These are phyloP conservation scores for Amaurobius ferox DNA, from an alignment of 2,888 invertebrate species.

Conservation along the genomic window DNA sequence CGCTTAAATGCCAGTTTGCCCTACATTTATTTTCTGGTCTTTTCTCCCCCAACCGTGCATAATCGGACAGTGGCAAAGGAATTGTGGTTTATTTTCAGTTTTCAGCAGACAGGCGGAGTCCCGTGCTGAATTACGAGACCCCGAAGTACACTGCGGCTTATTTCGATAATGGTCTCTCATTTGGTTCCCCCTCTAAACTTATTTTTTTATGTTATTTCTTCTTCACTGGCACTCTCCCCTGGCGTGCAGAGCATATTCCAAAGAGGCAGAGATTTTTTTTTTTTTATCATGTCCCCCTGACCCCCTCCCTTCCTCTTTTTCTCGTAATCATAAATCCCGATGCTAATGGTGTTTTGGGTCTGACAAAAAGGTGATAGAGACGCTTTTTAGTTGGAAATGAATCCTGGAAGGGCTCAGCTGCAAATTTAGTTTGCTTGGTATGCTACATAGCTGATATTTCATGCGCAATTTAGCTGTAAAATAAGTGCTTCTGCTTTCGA, in stretches of 20 bases:
- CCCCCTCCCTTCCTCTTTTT: neutral
- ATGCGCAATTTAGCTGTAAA: too few relatives aligned
- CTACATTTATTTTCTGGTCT: neutral
- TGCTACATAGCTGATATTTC: too few relatives aligned
- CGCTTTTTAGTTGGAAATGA: neutral
- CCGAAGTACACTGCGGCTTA: neutral
- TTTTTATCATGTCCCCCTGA: neutral
- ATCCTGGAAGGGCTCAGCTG: too few relatives aligned
- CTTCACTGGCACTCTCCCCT: neutral
- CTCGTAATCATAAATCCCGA: constrained; percentile 21
- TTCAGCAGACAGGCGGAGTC: neutral
- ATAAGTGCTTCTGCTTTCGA: too few relatives aligned
- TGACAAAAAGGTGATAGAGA: constrained; percentile 3
- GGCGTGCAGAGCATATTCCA: neutral
- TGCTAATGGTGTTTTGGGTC: constrained; percentile 6
- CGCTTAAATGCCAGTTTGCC: too few relatives aligned
- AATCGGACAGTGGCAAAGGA: constrained; percentile 27
- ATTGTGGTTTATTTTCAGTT: neutral
- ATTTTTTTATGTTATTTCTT: neutral
- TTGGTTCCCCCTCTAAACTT: neutral
- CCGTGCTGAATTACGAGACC: neutral
- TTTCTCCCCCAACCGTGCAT: constrained; percentile 23
- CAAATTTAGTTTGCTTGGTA: too few relatives aligned
- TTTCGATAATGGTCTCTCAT: constrained; percentile 14
- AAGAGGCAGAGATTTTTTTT: neutral